phyloP scores from a whole-genome alignment of 2,888 invertebrate genomes.

The Drosophila robusta region DNA sequence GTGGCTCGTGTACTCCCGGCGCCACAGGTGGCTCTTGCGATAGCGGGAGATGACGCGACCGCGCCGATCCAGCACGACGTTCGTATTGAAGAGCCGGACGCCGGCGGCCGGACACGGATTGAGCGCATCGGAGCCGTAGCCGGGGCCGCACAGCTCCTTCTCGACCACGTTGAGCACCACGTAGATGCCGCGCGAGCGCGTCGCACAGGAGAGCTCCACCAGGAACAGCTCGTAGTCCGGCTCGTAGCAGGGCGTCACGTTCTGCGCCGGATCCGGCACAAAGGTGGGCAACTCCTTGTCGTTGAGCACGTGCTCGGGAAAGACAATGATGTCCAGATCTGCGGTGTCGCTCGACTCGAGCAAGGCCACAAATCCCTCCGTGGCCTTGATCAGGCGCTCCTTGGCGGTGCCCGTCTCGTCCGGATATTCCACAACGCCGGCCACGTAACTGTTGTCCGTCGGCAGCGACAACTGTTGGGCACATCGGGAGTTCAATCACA shows the following conservation, averaged over 20 bases:
- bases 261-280: slow-evolving; percentile 78
- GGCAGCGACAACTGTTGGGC: slow-evolving; percentile 48
- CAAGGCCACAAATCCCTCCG: slow-evolving; percentile 61
- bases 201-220: slow-evolving; percentile 87
- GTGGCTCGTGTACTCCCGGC: slow-evolving; percentile 86
- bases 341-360: slow-evolving; percentile 69
- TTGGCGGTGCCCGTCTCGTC: slow-evolving; percentile 58
- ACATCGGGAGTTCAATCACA: no score
- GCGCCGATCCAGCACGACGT: slow-evolving; percentile 90
- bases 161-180: slow-evolving; percentile 87
- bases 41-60: slow-evolving; percentile 89
- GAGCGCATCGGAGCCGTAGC: slow-evolving; percentile 38
- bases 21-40: slow-evolving; percentile 82
- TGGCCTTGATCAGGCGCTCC: slow-evolving; percentile 47
- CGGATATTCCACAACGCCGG: slow-evolving; percentile 88
- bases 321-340: slow-evolving; percentile 90
- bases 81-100: slow-evolving; percentile 89
- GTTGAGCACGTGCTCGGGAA: slow-evolving; percentile 89
- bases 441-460: slow-evolving; percentile 86
- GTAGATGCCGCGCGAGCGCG: slow-evolving; percentile 86
- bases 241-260: slow-evolving; percentile 78
- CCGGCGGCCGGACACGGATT: slow-evolving; percentile 65
- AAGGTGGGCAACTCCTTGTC: slow-evolving; percentile 72
- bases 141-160: slow-evolving; percentile 86
- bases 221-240: slow-evolving; percentile 68